Evolutionary conservation across 2,888 invertebrate genomes (phyloP).

Genomic region (Lutraria lutraria): DNA sequence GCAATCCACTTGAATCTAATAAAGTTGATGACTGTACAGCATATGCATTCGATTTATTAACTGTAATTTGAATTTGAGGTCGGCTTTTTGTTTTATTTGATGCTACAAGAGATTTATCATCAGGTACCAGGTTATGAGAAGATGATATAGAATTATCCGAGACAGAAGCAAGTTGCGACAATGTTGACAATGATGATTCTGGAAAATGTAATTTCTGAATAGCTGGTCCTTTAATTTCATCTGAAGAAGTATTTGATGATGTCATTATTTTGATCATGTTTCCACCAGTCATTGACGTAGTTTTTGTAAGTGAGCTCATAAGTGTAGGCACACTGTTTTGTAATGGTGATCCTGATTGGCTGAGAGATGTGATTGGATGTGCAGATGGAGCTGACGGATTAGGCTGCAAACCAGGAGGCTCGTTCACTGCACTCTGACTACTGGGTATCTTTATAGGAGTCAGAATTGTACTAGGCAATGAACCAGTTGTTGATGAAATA

Average conservation of each 20-base stretch:
- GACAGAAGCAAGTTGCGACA: slow-evolving; percentile 52
- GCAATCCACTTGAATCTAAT: background rate
- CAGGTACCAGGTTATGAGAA: slow-evolving; percentile 3
- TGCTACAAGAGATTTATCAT: background rate
- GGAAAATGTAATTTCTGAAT: slow-evolving; percentile 82
- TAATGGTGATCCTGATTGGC: slow-evolving; percentile 66
- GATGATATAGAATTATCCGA: background rate
- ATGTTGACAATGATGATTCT: slow-evolving; percentile 76
- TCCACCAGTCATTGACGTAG: slow-evolving; percentile 13
- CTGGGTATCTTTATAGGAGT: slow-evolving; percentile 39
- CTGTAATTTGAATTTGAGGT: slow-evolving; percentile 74
- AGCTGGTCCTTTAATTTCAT: slow-evolving; percentile 35
- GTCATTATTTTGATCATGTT: slow-evolving; percentile 43
- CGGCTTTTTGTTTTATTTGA: background rate
- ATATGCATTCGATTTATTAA: slow-evolving; percentile 54
- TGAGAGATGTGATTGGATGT: slow-evolving; percentile 41
- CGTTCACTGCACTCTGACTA: slow-evolving; percentile 34
- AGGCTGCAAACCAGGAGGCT: slow-evolving; percentile 20
- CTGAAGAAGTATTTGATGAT: slow-evolving; percentile 8
- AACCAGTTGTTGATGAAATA: background rate
- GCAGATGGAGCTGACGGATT: slow-evolving; percentile 32
- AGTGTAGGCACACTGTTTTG: slow-evolving; percentile 70
- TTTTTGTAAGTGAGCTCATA: slow-evolving; percentile 64
- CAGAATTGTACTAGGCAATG: slow-evolving; percentile 30
- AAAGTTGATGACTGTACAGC: background rate